Evolutionary conservation across 2,888 invertebrate species (phyloP).

Genomic region (Xanthorhoe spadicearia): DNA sequence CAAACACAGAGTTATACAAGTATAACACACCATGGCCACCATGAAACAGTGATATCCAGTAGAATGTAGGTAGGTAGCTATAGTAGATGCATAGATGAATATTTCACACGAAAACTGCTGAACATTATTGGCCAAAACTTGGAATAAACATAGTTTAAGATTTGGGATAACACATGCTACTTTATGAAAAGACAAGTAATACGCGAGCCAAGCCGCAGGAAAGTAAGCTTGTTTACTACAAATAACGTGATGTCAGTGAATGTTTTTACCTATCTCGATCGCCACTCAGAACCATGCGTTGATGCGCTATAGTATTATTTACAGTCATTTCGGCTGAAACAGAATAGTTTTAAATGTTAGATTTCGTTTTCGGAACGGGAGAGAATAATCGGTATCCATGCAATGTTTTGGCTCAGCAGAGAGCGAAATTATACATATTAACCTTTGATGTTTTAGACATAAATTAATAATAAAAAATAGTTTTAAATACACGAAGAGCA

Average conservation of each 20-base stretch:
- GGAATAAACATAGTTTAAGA: too few relatives aligned
- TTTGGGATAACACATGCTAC: too few relatives aligned
- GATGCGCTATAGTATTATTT: constrained; percentile 82
- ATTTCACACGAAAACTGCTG: too few relatives aligned
- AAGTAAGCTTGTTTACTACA: background rate
- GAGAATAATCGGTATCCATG: background rate
- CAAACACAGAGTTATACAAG: too few relatives aligned
- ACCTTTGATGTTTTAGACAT: background rate
- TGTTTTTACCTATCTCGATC: constrained; percentile 75
- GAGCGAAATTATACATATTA: background rate
- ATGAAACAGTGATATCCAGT: too few relatives aligned
- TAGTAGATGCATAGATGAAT: too few relatives aligned
- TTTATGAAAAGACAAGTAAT: too few relatives aligned
- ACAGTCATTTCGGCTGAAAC: constrained; percentile 67
- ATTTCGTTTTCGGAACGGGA: background rate
- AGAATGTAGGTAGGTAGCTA: too few relatives aligned
- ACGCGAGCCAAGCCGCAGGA: too few relatives aligned
- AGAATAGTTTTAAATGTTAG: background rate
- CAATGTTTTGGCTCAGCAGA: background rate
- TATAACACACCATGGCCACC: too few relatives aligned
- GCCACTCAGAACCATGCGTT: constrained; percentile 78
- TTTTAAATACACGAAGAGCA: background rate
- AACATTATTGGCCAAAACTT: too few relatives aligned
- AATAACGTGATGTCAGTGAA: background rate
- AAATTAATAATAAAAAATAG: background rate